Conservation (phyloP, 2,888 invertebrate genomes). For the Megastigmus dorsalis region DNA sequence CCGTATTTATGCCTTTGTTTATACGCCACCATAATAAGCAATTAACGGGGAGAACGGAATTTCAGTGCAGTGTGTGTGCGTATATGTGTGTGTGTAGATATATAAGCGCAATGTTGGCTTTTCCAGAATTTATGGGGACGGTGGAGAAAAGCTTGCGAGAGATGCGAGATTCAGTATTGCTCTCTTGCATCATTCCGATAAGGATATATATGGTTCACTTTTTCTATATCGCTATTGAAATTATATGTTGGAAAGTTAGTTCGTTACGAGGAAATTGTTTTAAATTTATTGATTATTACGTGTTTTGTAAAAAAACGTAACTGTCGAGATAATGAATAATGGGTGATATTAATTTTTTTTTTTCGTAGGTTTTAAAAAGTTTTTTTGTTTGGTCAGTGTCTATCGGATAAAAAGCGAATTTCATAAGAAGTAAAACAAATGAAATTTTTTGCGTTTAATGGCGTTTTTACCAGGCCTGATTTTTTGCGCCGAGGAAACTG, state of each 20-base stretch:
- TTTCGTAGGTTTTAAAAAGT: too few relatives aligned
- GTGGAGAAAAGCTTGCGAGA: neutral
- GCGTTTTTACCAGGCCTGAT: slow-evolving; percentile 21
- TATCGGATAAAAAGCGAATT: neutral
- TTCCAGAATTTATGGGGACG: slow-evolving; percentile 14
- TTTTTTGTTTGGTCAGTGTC: neutral
- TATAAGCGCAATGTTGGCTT: slow-evolving; percentile 26
- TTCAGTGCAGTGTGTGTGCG: too few relatives aligned
- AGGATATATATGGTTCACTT: too few relatives aligned
- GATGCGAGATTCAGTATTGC: neutral
- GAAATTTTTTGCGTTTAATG: slow-evolving; percentile 18
- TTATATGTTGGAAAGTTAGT: neutral
- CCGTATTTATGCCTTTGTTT: slow-evolving; percentile 53
- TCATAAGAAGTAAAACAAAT: neutral
- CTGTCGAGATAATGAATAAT: neutral
- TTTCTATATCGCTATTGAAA: neutral
- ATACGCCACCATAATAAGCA: slow-evolving; percentile 43
- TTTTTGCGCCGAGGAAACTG: slow-evolving; percentile 36
- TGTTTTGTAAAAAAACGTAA: too few relatives aligned
- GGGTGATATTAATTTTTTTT: neutral
- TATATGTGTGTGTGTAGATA: neutral
- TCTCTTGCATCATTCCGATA: neutral
- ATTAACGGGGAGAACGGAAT: slow-evolving; percentile 25
- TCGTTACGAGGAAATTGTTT: too few relatives aligned
- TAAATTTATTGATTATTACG: too few relatives aligned